Evolutionary conservation across 2,113 vertebrate genomes (phyloP).

Genomic region (Neolamprologus sp.): DNA sequence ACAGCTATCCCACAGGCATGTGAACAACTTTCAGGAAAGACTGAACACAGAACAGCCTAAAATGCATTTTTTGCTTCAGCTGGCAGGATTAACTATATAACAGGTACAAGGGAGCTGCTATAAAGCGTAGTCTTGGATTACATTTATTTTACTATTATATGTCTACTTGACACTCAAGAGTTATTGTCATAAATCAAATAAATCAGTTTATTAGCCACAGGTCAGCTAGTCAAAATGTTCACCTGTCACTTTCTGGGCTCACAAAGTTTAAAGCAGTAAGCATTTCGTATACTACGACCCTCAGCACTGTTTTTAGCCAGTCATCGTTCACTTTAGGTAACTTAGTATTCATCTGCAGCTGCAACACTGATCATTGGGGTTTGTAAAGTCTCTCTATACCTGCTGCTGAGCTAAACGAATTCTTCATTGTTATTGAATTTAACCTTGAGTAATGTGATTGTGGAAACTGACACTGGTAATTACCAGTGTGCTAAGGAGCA

Average conservation of each 20-base stretch:
- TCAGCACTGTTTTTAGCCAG: not conserved
- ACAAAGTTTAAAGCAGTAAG: not conserved
- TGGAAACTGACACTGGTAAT: not conserved
- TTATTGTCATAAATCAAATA: not conserved
- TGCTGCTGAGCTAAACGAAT: not conserved
- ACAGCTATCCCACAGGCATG: not conserved
- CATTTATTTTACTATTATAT: not conserved
- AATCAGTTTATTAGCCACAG: not conserved
- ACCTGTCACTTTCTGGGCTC: not conserved
- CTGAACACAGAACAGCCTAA: not conserved
- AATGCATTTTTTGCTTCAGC: not conserved
- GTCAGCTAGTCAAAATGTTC: not conserved
- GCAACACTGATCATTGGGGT: not conserved
- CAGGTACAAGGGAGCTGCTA: not conserved
- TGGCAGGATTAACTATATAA: not conserved
- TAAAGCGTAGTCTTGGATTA: not conserved
- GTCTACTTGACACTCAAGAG: not conserved
- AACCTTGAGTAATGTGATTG: not conserved
- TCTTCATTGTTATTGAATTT: not conserved
- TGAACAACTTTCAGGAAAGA: not conserved
- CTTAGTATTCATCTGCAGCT: not conserved
- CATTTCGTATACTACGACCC: not conserved
- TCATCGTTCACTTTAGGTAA: not conserved
- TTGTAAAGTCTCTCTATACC: not conserved
- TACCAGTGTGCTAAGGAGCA: not conserved